A percentile compares a stretch with the other conserved stretches of the same genome.
Evolutionary conservation across 2,888 invertebrate genomes (phyloP).

Genomic region (Acanthosepion esculentum): DNA sequence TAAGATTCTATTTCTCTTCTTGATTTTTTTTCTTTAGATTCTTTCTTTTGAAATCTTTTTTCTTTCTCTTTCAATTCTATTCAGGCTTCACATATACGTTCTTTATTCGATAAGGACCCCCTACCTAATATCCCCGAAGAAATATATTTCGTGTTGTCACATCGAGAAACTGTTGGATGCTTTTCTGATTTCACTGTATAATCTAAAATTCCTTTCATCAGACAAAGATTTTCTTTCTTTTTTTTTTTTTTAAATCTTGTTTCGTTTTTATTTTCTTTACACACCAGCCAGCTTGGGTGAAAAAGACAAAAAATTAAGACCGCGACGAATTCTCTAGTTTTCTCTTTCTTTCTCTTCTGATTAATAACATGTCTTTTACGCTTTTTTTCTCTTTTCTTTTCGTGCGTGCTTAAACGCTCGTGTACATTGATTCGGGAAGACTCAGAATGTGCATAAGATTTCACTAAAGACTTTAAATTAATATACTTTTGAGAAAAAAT

Average conservation of each 20-base stretch:
- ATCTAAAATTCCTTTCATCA: constrained; percentile 25
- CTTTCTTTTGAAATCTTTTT: neutral
- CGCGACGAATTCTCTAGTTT: too few species aligned
- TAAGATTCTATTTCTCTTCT: neutral
- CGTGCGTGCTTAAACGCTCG: neutral
- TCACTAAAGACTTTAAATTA: too few species aligned
- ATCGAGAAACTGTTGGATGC: constrained; percentile 16
- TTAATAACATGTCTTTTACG: too few species aligned
- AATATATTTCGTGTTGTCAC: constrained; percentile 18
- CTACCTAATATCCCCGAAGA: neutral
- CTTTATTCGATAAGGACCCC: constrained; percentile 33
- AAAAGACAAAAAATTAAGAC: too few species aligned
- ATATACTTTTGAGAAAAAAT: too few species aligned
- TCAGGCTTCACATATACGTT: constrained; percentile 1
- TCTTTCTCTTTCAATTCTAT: neutral
- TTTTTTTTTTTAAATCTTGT: neutral
- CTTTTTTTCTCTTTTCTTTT: neutral
- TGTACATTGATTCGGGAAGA: too few species aligned
- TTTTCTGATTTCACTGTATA: constrained; percentile 15
- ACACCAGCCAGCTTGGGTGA: too few species aligned
- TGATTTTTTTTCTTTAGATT: neutral
- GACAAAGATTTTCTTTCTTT: neutral
- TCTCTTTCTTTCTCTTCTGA: neutral
- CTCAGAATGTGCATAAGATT: too few species aligned
- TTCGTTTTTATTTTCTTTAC: neutral